Evolutionary conservation across 2,888 invertebrate species (phyloP).

Genomic region (Antheraea yamamai): DNA sequence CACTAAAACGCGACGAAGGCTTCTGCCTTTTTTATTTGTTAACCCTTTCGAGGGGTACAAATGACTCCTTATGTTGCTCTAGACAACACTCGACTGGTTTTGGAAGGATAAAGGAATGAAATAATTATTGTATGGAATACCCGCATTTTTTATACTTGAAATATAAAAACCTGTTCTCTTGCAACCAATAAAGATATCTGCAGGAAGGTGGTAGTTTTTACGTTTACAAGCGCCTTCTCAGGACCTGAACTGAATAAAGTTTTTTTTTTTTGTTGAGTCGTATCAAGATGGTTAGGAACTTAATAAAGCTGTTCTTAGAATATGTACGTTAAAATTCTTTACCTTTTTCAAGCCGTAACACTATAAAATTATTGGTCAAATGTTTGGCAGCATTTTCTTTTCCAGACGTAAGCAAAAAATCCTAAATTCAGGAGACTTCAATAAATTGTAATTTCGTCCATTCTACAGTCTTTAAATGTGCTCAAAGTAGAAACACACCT

Average conservation of each 20-base stretch:
- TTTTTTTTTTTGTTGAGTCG: too few relatives aligned
- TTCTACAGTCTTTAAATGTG: background rate
- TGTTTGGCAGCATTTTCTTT: background rate
- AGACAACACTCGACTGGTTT: background rate
- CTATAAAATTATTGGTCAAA: background rate
- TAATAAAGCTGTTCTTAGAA: too few relatives aligned
- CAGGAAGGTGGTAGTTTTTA: too few relatives aligned
- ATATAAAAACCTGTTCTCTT: background rate
- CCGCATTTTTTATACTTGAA: background rate
- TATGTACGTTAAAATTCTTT: too few relatives aligned
- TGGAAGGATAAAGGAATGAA: background rate
- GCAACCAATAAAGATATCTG: too few relatives aligned
- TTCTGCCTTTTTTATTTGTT: background rate
- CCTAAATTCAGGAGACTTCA: background rate
- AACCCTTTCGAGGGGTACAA: background rate
- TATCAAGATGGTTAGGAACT: too few relatives aligned
- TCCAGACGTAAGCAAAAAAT: background rate
- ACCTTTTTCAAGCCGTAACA: too few relatives aligned
- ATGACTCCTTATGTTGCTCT: background rate
- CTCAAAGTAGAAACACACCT: constrained; percentile 8
- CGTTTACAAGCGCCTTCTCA: too few relatives aligned
- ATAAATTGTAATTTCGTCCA: background rate
- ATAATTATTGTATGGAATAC: background rate
- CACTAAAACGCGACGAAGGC: background rate
- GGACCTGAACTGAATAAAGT: too few relatives aligned